These are phyloP conservation scores for Holothuria glaberrima DNA, from an alignment of 35 echinoderm and acorn worm species.

Conservation along the genomic window DNA sequence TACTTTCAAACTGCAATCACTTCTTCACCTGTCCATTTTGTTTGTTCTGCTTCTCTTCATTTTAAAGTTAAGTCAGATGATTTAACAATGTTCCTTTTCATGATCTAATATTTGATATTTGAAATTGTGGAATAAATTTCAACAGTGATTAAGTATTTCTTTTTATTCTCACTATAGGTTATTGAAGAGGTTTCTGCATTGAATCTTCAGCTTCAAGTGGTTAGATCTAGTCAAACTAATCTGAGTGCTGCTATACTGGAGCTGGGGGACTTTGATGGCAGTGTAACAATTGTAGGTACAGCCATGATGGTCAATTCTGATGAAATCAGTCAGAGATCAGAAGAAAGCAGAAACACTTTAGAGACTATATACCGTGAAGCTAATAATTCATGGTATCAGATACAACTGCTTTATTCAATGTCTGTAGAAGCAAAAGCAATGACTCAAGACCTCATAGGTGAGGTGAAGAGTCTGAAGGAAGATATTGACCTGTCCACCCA, in stretches of 20 bases:
- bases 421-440: neutral
- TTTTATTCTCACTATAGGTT: neutral
- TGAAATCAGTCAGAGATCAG: neutral
- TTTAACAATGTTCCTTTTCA: too few relatives aligned
- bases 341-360: neutral
- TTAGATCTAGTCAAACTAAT: neutral
- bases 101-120: too few relatives aligned
- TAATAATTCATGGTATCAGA: conserved; percentile 23
- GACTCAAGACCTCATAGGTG: neutral
- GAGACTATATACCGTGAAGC: neutral
- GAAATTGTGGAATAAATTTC: too few relatives aligned
- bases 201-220: neutral
- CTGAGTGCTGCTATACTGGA: neutral
- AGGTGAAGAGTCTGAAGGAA: neutral
- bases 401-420: neutral
- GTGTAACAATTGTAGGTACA: neutral
- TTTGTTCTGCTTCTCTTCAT: too few relatives aligned
- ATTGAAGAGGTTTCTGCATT: neutral
- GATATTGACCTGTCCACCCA: neutral
- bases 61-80: too few relatives aligned
- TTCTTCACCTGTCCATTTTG: too few relatives aligned
- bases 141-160: neutral
- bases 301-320: neutral
- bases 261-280: conserved; percentile 31
- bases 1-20: too few relatives aligned